Percentiles rank a stretch among this genome's conserved stretches.
phyloP scores from a whole-genome alignment of 2,888 invertebrate species.

The Heliconius aoede region DNA sequence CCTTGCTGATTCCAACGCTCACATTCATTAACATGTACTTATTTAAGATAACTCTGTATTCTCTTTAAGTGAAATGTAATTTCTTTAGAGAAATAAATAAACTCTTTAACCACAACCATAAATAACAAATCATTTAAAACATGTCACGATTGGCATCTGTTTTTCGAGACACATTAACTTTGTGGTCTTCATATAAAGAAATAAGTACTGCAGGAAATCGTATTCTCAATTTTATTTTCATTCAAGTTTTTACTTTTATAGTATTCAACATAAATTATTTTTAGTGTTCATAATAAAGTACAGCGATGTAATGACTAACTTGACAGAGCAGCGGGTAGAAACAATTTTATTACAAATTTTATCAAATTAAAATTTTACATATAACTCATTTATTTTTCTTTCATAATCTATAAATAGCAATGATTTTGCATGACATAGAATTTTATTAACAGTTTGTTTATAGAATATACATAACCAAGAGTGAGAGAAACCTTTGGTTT shows the following conservation, averaged over 20 bases:
- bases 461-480: not conserved
- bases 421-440: not conserved
- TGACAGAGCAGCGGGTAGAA: constrained; percentile 2
- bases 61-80: too few species aligned
- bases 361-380: not conserved
- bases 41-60: too few species aligned
- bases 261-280: constrained; percentile 13
- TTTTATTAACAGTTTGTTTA: not conserved
- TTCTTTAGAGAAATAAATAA: too few species aligned
- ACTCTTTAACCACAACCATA: too few species aligned
- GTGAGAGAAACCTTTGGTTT: not conserved
- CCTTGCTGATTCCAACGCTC: too few species aligned
- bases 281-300: not conserved
- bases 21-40: too few species aligned
- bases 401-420: not conserved
- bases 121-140: not conserved
- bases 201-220: not conserved
- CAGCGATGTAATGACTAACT: not conserved
- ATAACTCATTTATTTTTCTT: not conserved
- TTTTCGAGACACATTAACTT: not conserved
- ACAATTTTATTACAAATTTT: constrained; percentile 16
- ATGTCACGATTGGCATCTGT: not conserved
- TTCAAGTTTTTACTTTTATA: not conserved
- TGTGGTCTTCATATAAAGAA: not conserved
- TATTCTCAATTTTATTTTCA: constrained; percentile 8